Conservation (phyloP, 2,113 vertebrate species). For the Trachemys scripta region DNA sequence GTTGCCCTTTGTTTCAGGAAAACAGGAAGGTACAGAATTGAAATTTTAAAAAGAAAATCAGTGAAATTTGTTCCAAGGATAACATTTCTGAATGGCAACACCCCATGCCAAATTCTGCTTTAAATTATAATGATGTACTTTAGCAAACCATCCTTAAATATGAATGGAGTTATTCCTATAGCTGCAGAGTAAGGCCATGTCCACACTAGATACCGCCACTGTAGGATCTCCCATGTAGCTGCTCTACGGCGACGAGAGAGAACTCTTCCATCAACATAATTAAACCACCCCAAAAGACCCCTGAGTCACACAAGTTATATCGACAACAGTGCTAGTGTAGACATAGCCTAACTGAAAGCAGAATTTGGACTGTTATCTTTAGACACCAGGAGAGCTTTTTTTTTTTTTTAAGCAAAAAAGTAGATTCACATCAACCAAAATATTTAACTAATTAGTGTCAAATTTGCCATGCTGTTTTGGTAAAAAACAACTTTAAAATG, state of each 20-base stretch:
- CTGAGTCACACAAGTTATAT: no score
- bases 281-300: no score
- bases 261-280: no score
- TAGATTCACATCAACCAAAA: neutral
- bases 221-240: no score
- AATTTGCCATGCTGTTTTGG: neutral
- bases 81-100: neutral
- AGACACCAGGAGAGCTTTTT: neutral
- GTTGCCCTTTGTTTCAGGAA: neutral
- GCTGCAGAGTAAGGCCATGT: no score
- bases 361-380: neutral
- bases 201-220: no score
- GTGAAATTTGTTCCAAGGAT: neutral
- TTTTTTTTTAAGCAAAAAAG: no score
- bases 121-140: neutral
- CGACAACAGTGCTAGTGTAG: no score
- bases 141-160: neutral
- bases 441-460: neutral
- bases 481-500: neutral
- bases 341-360: neutral
- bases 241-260: no score
- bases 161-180: neutral
- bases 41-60: neutral
- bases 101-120: neutral
- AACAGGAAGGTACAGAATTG: neutral